These are phyloP conservation scores for Champsocephalus gunnari DNA, from an alignment of 2,797 vertebrate species.

Conservation along the genomic window DNA sequence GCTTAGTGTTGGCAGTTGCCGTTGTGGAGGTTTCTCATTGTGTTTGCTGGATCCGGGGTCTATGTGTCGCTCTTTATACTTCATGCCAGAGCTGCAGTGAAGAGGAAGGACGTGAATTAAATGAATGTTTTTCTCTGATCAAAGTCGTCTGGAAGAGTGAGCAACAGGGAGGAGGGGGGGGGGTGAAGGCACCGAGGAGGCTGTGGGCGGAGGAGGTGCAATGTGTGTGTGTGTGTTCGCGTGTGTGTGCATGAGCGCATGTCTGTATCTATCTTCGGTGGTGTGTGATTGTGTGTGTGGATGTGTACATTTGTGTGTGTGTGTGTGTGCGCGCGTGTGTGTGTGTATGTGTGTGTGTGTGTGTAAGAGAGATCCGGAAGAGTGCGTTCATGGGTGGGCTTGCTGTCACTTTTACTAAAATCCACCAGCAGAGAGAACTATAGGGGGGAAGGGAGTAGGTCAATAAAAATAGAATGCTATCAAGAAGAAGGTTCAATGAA, in stretches of 20 bases:
- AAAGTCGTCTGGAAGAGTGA: constrained; percentile 44
- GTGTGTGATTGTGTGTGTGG: background rate
- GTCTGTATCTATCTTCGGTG: background rate
- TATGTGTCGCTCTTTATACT: constrained; percentile 9
- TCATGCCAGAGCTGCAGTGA: constrained; percentile 19
- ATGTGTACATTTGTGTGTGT: constrained; percentile 11
- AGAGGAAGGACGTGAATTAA: constrained; percentile 35
- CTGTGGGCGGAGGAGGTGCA: constrained; percentile 33
- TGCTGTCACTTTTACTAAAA: constrained; percentile 68
- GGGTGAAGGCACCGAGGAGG: constrained; percentile 28
- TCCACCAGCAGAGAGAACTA: constrained; percentile 46
- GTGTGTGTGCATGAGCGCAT: background rate
- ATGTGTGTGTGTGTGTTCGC: background rate
- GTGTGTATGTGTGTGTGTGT: background rate
- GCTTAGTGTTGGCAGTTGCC: constrained; percentile 32
- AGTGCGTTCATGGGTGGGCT: constrained; percentile 59
- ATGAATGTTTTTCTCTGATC: constrained; percentile 52
- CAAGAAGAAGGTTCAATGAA: constrained; percentile 16
- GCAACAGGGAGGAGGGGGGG: constrained; percentile 6
- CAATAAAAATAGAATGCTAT: constrained; percentile 54
- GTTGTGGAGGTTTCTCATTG: constrained; percentile 37
- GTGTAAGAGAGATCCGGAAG: constrained; percentile 9
- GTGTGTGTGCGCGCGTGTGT: background rate
- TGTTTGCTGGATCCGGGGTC: constrained; percentile 1
- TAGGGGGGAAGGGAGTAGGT: constrained; percentile 6